Evolutionary conservation across 2,888 invertebrate genomes (phyloP), one percentile per base, ranked within the genome.

Genomic region (Chesias legatella): DNA sequence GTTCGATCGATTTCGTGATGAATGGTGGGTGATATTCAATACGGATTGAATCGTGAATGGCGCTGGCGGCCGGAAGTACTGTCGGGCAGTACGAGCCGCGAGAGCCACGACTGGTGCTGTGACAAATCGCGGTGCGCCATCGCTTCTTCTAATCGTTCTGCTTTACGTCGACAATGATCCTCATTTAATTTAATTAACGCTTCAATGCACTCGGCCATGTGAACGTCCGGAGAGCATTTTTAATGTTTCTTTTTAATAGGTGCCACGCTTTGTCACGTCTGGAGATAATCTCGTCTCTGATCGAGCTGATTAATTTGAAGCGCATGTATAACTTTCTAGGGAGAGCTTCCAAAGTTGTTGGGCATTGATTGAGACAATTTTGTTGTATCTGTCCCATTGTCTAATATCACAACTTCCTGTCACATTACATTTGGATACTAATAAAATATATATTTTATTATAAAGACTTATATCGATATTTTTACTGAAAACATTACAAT

Each of bases 161-260:
- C 70, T 69, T 65, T 68, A 59, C 63, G 51, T 65, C 63, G 58
- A 73, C 73, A 76, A 79, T 75, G 70, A 75, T 74, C 69, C 68
- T 64, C 65, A 68, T 73, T 77, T 82, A 77, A 80, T 82, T 81
- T 73, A 80, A 84, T 83, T 82, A 83, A 78, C 78, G 76, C 74
- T 75, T 54, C 67, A 74, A 66, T 75, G 69, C 67, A 62, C 65
- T 66, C 60, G 56, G 54, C 60, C 66, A 67, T 78, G 78, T 64
- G 64, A 74, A 72, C 62, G 57, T 58, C 52, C 43, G 51, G 37
- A 39, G 51, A 46, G 50, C 52, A 35, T 36, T 43, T 48, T 56
- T 55, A 55, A 57, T 57, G 58, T 52, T 51, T 49, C 40, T 48
- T 53, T 46, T 56, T 45, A 53, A 56, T 44, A 46, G 48, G 38